Evolutionary conservation across 2,888 invertebrate genomes (phyloP).

Genomic region (Rhagonycha fulva): DNA sequence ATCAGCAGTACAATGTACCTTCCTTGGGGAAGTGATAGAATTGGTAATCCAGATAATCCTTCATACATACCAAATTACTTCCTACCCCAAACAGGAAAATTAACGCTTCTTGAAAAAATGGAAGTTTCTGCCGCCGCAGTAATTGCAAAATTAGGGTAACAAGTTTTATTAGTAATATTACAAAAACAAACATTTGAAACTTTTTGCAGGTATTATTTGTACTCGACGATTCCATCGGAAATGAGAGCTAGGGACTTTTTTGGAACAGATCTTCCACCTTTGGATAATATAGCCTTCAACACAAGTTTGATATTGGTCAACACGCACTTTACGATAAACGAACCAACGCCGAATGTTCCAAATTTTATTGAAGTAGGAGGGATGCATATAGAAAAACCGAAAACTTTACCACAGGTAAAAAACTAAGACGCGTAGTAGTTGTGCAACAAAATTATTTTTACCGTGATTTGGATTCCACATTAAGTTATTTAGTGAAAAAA

Average conservation of each 20-base stretch:
- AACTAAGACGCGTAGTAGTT: not conserved
- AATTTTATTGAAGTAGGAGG: not conserved
- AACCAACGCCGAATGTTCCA: not conserved
- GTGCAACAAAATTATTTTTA: too few species aligned
- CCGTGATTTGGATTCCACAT: too few species aligned
- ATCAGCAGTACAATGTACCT: slow-evolving; percentile 60
- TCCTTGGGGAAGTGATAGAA: slow-evolving; percentile 62
- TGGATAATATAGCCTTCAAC: not conserved
- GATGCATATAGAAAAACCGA: not conserved
- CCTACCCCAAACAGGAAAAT: slow-evolving; percentile 57
- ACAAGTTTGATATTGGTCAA: not conserved
- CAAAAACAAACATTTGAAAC: not conserved
- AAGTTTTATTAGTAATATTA: not conserved
- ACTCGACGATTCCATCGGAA: slow-evolving; percentile 42
- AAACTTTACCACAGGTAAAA: not conserved
- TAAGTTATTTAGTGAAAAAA: too few species aligned
- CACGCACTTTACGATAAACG: not conserved
- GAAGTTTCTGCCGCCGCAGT: slow-evolving; percentile 51
- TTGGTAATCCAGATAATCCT: slow-evolving; percentile 63
- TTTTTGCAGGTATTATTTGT: slow-evolving; percentile 30
- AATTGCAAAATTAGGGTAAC: slow-evolving; percentile 29
- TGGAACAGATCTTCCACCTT: slow-evolving; percentile 42
- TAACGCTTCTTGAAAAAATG: slow-evolving; percentile 60
- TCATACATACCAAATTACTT: slow-evolving; percentile 63
- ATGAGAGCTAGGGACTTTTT: slow-evolving; percentile 57